A percentile compares a stretch with the other conserved stretches of the same genome.
Evolutionary conservation across 2,797 vertebrate species (phyloP).

Genomic region (Acrossocheilus wenchowensis): DNA sequence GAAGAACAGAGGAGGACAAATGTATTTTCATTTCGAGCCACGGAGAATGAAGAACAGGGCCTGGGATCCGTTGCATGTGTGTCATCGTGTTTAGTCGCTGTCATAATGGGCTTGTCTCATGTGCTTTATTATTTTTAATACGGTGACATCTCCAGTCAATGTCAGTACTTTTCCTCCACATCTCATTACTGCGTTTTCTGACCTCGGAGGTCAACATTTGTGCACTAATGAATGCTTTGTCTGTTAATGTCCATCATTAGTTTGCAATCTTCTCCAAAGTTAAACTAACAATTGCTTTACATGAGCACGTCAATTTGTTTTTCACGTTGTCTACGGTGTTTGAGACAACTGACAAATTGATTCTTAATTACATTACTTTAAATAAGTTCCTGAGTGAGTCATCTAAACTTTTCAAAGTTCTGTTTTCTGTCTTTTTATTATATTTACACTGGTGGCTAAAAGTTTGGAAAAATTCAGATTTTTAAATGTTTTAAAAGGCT

Average conservation of each 20-base stretch:
- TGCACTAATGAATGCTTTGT: conserved; percentile 33
- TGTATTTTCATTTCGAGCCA: not conserved
- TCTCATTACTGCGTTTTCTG: conserved; percentile 39
- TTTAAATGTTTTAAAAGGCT: not conserved
- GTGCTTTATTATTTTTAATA: conserved; percentile 30
- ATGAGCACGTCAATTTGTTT: not conserved
- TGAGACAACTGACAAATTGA: not conserved
- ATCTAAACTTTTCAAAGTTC: conserved; percentile 11
- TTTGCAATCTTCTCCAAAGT: conserved; percentile 13
- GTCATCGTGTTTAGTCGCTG: conserved; percentile 9
- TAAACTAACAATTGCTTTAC: not conserved
- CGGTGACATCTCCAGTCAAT: not conserved
- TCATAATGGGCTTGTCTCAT: conserved; percentile 23
- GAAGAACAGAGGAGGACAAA: conserved; percentile 34
- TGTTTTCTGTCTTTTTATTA: not conserved
- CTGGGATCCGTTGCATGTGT: not conserved
- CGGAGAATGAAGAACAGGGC: not conserved
- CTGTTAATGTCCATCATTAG: conserved; percentile 21
- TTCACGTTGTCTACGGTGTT: not conserved
- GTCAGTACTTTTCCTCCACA: conserved; percentile 12
- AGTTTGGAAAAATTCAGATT: not conserved
- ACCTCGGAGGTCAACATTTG: conserved; percentile 24
- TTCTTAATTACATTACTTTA: not conserved
- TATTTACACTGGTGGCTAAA: not conserved
- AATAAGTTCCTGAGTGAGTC: not conserved